A percentile compares a stretch with the other conserved stretches of the same genome.
phyloP scores from a whole-genome alignment of 2,113 vertebrate genomes.

The Platysteira castanea region DNA sequence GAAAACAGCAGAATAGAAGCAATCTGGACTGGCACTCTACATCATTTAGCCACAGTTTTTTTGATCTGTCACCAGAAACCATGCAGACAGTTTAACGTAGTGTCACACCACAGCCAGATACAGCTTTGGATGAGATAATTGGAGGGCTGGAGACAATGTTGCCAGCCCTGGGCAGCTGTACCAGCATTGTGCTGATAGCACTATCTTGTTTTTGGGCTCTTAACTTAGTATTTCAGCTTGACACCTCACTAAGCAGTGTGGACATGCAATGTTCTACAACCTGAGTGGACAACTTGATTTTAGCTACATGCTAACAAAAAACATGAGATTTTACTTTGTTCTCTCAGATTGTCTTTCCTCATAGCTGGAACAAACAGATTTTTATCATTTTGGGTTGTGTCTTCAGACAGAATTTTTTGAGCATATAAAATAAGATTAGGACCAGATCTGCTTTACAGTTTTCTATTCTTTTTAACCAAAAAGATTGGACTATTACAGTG shows the following conservation, averaged over 20 bases:
- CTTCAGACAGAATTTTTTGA: not conserved
- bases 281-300: not conserved
- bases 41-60: not conserved
- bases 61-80: conserved; percentile 2
- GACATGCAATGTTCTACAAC: not conserved
- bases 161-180: not conserved
- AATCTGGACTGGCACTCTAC: not conserved
- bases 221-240: not conserved
- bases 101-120: not conserved
- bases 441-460: not conserved
- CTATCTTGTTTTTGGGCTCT: not conserved
- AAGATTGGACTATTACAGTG: not conserved
- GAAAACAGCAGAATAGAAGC: not conserved
- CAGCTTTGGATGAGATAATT: not conserved
- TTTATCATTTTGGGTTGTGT: not conserved
- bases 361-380: not conserved
- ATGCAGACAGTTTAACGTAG: not conserved
- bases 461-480: not conserved
- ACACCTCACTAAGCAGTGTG: not conserved
- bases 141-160: not conserved
- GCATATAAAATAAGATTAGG: not conserved
- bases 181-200: not conserved
- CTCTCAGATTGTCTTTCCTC: not conserved
- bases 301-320: not conserved
- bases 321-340: not conserved